Base-by-base conservation (phyloP, 1,140 invertebrate species). In the Solenopsis fugax region DNA sequence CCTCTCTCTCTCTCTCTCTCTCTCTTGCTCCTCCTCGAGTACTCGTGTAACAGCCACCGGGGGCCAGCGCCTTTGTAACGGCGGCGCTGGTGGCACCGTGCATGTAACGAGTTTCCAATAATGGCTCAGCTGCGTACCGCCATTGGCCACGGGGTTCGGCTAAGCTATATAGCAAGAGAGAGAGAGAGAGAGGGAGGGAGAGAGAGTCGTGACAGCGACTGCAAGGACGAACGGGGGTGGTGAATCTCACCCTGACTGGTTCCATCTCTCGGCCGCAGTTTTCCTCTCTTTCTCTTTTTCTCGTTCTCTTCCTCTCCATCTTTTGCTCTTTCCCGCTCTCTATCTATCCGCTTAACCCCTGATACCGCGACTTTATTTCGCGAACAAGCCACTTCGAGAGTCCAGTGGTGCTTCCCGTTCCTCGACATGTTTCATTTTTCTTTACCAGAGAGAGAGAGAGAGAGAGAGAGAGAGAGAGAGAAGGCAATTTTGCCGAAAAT, bases 31-130 rank as follows among this genome's bases (percentile, higher is more conserved):
- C 54, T 78, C 67, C 29, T 29, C 86, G 65, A 64, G 76, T 89
- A 86, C 87, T 85, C 86, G 82, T 93, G 92, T 92, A 93, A 93
- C 92, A 81, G 64, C 77, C 64, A 54, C 85, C 73, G 76, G 89
- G 81, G 62, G 56, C 78, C 72, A 75, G 91, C 84, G 88, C 86
- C 91, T 93, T 93, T 93, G 93, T 93, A 93, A 93, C 92, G 91
- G 78, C 88, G 90, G 80, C 88, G 89, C 81, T 87, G 84, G 90
- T 84, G 80, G 91, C 90, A 91, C 91, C 88, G 92, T 93, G 93
- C 92, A 93, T 94, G 94, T 95, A 95, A 95, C 94, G 94, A 95
- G 94, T 95, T 95, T 95, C 94, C 94, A 94, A 95, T 95, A 95
- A 95, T 94, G 94, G 94, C 93, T 95, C 94, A 93, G 94, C 94